These are phyloP conservation scores for Mactra quadrangularis DNA, from an alignment of 1,140 invertebrate genomes.

Conservation along the genomic window DNA sequence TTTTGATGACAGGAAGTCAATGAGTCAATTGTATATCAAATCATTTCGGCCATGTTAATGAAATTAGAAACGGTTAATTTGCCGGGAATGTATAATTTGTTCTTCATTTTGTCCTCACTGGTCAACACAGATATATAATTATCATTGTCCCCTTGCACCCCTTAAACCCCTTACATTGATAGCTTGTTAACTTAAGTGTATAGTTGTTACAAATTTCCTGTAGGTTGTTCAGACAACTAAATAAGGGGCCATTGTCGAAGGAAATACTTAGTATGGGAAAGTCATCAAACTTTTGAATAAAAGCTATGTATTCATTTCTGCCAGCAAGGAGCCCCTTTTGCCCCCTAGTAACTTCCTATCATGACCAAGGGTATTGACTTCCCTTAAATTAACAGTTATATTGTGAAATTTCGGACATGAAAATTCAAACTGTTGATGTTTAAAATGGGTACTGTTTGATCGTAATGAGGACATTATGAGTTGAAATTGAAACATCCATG, in stretches of 20 bases:
- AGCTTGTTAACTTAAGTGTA: conserved; percentile 55
- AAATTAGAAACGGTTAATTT: conserved; percentile 60
- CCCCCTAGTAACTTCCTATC: no score
- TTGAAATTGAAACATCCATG: no score
- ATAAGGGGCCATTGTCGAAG: conserved; percentile 27
- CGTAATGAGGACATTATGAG: no score
- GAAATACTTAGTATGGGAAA: conserved; percentile 34
- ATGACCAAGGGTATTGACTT: conserved; percentile 34
- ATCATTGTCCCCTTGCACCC: conserved; percentile 25
- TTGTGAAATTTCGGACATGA: conserved; percentile 34
- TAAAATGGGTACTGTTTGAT: conserved; percentile 18
- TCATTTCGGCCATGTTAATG: conserved; percentile 47
- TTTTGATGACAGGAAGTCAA: conserved; percentile 47
- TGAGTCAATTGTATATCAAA: conserved; percentile 36
- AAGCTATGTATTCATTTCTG: conserved; percentile 8
- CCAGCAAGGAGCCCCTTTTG: conserved; percentile 19
- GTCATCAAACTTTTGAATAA: conserved; percentile 40
- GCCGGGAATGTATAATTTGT: conserved; percentile 38
- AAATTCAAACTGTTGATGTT: conserved; percentile 39
- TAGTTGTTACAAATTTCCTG: conserved; percentile 41
- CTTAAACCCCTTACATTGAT: conserved; percentile 35
- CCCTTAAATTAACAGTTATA: conserved; percentile 40
- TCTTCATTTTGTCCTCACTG: conserved; percentile 19
- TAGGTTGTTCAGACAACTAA: conserved; percentile 10
- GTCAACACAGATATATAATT: conserved; percentile 42